phyloP scores from a whole-genome alignment of 1,140 invertebrate species.

The Lordiphosa collinella region DNA sequence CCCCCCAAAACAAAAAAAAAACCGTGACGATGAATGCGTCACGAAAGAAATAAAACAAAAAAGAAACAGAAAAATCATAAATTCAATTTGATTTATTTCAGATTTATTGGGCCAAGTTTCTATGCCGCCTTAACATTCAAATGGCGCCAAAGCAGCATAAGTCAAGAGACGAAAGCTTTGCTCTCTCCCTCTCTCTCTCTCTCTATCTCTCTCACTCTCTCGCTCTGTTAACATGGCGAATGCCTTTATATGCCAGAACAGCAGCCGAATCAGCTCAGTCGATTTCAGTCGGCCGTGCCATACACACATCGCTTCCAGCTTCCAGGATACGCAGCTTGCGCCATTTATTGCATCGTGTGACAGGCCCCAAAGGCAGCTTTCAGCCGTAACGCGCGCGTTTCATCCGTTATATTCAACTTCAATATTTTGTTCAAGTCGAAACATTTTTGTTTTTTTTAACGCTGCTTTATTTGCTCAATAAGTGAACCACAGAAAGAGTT shows the following conservation, averaged over 20 bases:
- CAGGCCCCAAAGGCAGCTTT: slow-evolving; percentile 12
- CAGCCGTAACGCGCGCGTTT: slow-evolving; percentile 35
- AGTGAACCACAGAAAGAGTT: too few species aligned
- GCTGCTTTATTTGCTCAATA: too few species aligned
- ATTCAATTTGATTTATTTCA: slow-evolving; percentile 74
- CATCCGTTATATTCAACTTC: slow-evolving; percentile 4
- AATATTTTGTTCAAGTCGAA: neutral
- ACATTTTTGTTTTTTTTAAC: slow-evolving; percentile 14
- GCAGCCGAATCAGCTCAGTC: slow-evolving; percentile 56
- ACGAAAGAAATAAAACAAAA: slow-evolving; percentile 5
- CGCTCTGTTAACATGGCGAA: neutral
- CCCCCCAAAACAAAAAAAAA: neutral
- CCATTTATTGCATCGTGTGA: slow-evolving; percentile 39
- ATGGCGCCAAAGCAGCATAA: slow-evolving; percentile 13
- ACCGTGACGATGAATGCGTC: neutral
- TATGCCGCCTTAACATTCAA: slow-evolving; percentile 14
- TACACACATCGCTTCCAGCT: slow-evolving; percentile 28
- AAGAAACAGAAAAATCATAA: slow-evolving; percentile 59
- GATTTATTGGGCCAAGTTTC: slow-evolving; percentile 51
- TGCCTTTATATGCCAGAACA: slow-evolving; percentile 43
- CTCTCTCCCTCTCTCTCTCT: slow-evolving; percentile 17
- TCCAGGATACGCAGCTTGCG: slow-evolving; percentile 6
- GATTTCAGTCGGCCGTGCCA: slow-evolving; percentile 78
- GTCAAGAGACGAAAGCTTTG: slow-evolving; percentile 40
- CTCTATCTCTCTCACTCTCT: too few species aligned